These are phyloP conservation scores for Zosterops japonicus DNA, from an alignment of 2,113 vertebrate species.

Conservation along the genomic window DNA sequence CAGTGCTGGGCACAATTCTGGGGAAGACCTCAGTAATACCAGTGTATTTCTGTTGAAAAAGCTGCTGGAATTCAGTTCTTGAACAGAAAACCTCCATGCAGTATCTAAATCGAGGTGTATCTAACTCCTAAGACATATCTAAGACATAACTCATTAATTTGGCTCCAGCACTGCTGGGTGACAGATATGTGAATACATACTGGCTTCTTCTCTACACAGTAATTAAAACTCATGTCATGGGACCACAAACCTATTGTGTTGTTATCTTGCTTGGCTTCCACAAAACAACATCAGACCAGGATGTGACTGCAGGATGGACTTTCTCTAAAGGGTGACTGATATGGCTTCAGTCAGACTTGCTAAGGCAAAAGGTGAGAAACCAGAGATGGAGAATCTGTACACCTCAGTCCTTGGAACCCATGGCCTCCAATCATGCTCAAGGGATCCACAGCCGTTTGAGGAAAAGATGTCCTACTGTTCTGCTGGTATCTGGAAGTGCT, in stretches of 20 bases:
- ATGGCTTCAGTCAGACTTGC: neutral
- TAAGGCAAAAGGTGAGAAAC: neutral
- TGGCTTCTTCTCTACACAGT: neutral
- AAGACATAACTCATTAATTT: neutral
- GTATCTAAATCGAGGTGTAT: neutral
- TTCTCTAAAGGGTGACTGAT: neutral
- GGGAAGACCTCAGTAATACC: neutral
- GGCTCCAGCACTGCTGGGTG: neutral
- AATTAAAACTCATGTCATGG: neutral
- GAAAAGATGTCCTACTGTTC: neutral
- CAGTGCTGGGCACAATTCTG: neutral
- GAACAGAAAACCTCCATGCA: neutral
- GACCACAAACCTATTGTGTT: neutral
- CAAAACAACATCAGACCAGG: neutral
- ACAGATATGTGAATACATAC: neutral
- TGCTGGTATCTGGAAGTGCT: neutral
- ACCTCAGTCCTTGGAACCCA: neutral
- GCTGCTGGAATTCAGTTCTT: neutral
- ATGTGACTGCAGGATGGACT: neutral
- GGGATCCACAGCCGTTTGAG: fast-evolving
- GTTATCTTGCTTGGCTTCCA: neutral
- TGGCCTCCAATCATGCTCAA: fast-evolving
- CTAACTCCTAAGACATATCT: neutral
- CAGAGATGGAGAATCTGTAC: neutral
- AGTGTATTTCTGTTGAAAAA: neutral